Evolutionary conservation across 2,113 vertebrate genomes (phyloP), one percentile per base, ranked within the genome.

Genomic region (Edolisoma coerulescens): DNA sequence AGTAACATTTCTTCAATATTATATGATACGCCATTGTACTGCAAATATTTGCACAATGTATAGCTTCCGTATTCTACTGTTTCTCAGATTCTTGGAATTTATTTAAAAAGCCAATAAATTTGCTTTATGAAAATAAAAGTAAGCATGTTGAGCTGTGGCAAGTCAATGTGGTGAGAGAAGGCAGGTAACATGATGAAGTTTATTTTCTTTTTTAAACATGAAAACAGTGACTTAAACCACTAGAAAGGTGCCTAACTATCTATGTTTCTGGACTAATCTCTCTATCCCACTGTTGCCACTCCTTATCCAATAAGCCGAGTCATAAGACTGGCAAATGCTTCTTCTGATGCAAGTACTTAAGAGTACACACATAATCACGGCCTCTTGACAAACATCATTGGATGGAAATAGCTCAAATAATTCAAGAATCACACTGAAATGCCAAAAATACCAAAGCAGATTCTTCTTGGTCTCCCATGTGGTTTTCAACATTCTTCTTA

Each of bases 381-480:
- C 53, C 50, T 92, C 23, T 41, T 81, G 49, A 85, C 70, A 95
- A 70, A 71, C 39, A 70, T 41, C 17, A 42, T 20, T 93, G 59
- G 45, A 84, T 95, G 45, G 54, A 97, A 97, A 96, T 69, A 95
- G 39, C 68, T 96, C 61, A 92, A 13, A 95, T 96, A 93, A 93
- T 84, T 90, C 59, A 87, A 59, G 50, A 54, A 27, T 28, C 39
- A 61, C 14, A 65, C 8, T 64, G 41, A 96, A 93, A 96, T 87
- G 45, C n/a, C 83, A 75, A 85, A 95, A 95, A 83, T 78, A 83
- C 28, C 21, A 7, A 59, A 70, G 16, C 28, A 65, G 22, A 63
- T 89, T 69, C 71, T 60, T 7, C 63, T 93, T 86, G 68, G 54
- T 97, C 70, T 92, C 30, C 79, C 49, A 41, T 64, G 45, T 52